Evolutionary conservation across 35 echinoderm and acorn worm genomes (phyloP).

Genomic region (Stichopus chloronotus): DNA sequence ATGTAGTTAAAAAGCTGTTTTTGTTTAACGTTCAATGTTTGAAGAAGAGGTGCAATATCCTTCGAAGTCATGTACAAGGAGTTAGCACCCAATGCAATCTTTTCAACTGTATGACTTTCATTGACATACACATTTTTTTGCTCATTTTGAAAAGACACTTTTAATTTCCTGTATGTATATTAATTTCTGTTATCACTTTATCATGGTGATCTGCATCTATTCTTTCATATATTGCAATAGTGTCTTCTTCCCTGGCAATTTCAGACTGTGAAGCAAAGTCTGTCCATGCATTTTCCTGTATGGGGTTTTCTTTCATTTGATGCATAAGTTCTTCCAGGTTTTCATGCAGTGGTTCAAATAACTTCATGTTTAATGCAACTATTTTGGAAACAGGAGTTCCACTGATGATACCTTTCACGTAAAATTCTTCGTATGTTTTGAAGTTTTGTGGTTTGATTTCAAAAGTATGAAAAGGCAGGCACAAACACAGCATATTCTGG

Average conservation of each 20-base stretch:
- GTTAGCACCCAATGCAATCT: not conserved
- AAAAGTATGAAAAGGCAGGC: not conserved
- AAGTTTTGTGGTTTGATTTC: not conserved
- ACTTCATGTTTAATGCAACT: conserved; percentile 42
- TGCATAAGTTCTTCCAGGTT: conserved; percentile 7
- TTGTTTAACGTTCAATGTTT: conserved; percentile 30
- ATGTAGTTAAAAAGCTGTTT: conserved; percentile 28
- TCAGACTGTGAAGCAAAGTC: conserved; percentile 4
- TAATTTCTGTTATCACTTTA: conserved; percentile 6
- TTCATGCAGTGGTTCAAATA: conserved; percentile 29
- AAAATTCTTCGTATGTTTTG: conserved; percentile 32
- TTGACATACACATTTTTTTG: not conserved
- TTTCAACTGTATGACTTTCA: conserved; percentile 11
- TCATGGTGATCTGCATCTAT: conserved; percentile 7
- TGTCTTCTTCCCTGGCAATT: conserved; percentile 11
- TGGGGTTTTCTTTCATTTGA: conserved; percentile 18
- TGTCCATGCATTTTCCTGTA: conserved; percentile 20
- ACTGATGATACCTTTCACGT: not conserved
- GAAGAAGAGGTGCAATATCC: conserved; percentile 19
- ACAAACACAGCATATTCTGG: not conserved
- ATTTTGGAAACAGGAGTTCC: not conserved
- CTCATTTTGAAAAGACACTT: not conserved
- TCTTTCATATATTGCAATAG: not conserved
- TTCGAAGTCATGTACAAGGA: not conserved
- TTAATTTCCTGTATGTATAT: not conserved